Percentiles rank a stretch among this genome's conserved stretches.
These are phyloP conservation scores for Channa argus DNA, from an alignment of 2,113 vertebrate species.

Conservation along the genomic window DNA sequence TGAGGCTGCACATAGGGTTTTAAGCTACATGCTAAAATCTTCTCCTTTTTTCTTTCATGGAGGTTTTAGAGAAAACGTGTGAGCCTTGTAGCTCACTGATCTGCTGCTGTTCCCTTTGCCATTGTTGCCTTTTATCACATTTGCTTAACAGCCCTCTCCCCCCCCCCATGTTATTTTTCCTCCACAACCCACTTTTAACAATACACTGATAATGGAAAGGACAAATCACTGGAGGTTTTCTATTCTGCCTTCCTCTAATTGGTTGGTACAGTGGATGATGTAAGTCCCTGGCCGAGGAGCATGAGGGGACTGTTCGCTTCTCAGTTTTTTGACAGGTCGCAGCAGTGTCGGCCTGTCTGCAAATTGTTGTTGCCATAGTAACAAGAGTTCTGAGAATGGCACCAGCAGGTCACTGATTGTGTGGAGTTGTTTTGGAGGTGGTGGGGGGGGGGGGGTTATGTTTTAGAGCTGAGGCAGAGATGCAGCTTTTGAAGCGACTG, in stretches of 20 bases:
- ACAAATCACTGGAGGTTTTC: constrained; percentile 2
- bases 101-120: neutral
- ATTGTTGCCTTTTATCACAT: constrained; percentile 4
- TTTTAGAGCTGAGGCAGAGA: neutral
- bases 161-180: neutral
- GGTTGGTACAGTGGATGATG: constrained; percentile 7
- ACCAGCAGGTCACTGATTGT: constrained; percentile 14
- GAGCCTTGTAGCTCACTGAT: neutral
- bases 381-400: constrained; percentile 1
- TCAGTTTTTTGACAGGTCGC: neutral
- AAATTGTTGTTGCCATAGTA: constrained; percentile 45
- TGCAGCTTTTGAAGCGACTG: neutral
- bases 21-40: too few relatives aligned
- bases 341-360: neutral
- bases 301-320: constrained; percentile 25
- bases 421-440: neutral
- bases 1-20: too few relatives aligned
- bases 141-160: neutral
- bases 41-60: too few relatives aligned
- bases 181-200: neutral
- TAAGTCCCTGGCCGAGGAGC: constrained; percentile 26
- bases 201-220: neutral
- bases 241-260: constrained; percentile 19
- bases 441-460: neutral
- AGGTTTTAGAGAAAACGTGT: neutral